Evolutionary conservation across 2,797 vertebrate genomes (phyloP), one percentile per base, ranked within the genome.

Genomic region (Schizothorax lantsangensis): DNA sequence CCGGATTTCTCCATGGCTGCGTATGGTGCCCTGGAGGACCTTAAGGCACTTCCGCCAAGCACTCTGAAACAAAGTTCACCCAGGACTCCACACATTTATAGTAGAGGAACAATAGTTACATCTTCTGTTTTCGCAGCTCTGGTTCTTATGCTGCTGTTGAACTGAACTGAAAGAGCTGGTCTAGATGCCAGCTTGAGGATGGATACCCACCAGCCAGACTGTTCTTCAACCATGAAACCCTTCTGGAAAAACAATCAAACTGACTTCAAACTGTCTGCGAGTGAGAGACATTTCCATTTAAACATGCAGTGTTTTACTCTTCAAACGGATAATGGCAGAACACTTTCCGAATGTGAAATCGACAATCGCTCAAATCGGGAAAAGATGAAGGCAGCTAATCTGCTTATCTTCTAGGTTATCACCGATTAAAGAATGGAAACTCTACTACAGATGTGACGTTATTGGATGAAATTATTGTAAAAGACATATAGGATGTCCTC

Each of bases 1-100:
- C 94, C 95, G 0, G 95, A 96, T 85, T 97, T 97, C 94, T 96
- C 95, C 30, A 93, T 96, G 95, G 96, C 96, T 0, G 96, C 96
- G 0, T 95, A 93, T 0, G 94, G 95, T 0, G 96, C 96, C 12
- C 90, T 96, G 90, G 95, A 97, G 94, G 96, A 96, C 88, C 92
- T 97, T 77, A 96, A 96, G 90, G 95, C 96, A 0, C 92, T 96
- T 85, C 95, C 95, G 1, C 96, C 96, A 40, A 96, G 95, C 91
- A 95, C 94, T 91, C 95, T 96, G 78, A 95, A 92, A 91, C 95
- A 95, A 91, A 95, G 92, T 26, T 90, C 93, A 10, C 94, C 95
- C 36, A 93, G 95, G 94, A 94, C 93, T 94, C 94, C 94, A 86
- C 91, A 74, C 6, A 81, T 91, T 79, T 66, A 68, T 84, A 94